Conservation (phyloP, 2,113 vertebrate species). For the Albula glossodonta region DNA sequence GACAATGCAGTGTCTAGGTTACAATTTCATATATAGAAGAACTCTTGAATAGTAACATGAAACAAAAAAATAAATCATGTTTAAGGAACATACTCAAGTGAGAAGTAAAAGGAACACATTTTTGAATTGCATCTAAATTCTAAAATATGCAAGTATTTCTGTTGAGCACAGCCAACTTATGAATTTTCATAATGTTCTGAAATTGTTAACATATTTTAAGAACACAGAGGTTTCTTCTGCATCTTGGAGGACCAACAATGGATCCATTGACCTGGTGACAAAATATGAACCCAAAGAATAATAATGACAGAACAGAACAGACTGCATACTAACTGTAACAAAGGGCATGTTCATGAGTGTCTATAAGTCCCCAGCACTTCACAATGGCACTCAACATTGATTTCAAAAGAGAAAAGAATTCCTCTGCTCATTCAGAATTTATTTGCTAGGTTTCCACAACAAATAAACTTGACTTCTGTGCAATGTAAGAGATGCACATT, state of each 20-base stretch:
- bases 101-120: slow-evolving; percentile 77
- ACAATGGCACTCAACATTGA: slow-evolving; percentile 88
- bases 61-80: no score
- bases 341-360: slow-evolving; percentile 87
- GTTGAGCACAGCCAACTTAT: slow-evolving; percentile 77
- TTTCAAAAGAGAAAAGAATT: slow-evolving; percentile 84
- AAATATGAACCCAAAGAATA: slow-evolving; percentile 80
- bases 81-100: neutral
- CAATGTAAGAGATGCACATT: slow-evolving; percentile 99
- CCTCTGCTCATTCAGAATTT: slow-evolving; percentile 81
- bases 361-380: slow-evolving; percentile 84
- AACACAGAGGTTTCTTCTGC: slow-evolving; percentile 72
- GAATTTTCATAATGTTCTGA: slow-evolving; percentile 89
- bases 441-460: slow-evolving; percentile 78
- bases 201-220: slow-evolving; percentile 83
- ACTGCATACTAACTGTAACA: slow-evolving; percentile 83
- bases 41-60: no score
- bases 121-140: slow-evolving; percentile 83
- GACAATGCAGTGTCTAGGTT: no score
- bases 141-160: slow-evolving; percentile 88
- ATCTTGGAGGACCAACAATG: neutral
- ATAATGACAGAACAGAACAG: slow-evolving; percentile 91
- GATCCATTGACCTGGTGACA: slow-evolving; percentile 83
- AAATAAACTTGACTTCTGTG: slow-evolving; percentile 90
- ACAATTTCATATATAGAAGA: no score